Evolutionary conservation across 2,113 vertebrate species (phyloP), one percentile per base, ranked within the genome.

Genomic region (Microtus oregoni): DNA sequence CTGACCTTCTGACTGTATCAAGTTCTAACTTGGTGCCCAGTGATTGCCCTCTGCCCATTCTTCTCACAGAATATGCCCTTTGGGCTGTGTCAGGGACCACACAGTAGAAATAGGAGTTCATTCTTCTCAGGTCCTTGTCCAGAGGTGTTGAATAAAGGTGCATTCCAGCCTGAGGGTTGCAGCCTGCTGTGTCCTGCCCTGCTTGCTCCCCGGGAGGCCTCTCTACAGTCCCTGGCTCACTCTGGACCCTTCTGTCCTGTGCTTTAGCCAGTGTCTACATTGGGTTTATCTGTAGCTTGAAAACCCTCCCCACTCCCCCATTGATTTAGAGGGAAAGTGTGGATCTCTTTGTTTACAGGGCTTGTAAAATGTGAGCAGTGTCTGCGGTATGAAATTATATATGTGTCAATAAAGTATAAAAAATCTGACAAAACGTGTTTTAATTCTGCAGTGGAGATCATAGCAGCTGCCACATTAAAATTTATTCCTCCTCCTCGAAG

Each of bases 341-440:
- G 17, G 81, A 70, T 92, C 75, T 94, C 92, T 97, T 63, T 87
- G 50, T 97, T 94, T 76, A 78, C 77, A 68, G 93, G 78, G 55
- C 55, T 97, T 96, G 87, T 92, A 94, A 92, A 92, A 95, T 86
- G 70, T 7, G 82, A 86, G 38, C 20, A 17, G 0, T 79, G 90
- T 94, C 86, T 96, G 30, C 91, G 92, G 17, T 24, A 1, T 72
- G 91, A 94, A 96, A 97, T 96, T 93, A 95, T 93, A 89, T 65
- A 50, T 72, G 83, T 89, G 83, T 95, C 96, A 86, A 98, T 98
- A 97, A 98, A 97, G 97, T 79, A 89, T 68, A 78, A n/a, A 38
- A 76, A 89, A 88, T 38, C 72, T 97, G 95, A 94, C 95, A 94
- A 91, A 95, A 76, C 47, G 76, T 61, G 75, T 94, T 90, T 97